These are phyloP conservation scores for Tethya wilhelma DNA, from an alignment of 37 sponge, comb jelly and placozoan genomes.

Conservation along the genomic window DNA sequence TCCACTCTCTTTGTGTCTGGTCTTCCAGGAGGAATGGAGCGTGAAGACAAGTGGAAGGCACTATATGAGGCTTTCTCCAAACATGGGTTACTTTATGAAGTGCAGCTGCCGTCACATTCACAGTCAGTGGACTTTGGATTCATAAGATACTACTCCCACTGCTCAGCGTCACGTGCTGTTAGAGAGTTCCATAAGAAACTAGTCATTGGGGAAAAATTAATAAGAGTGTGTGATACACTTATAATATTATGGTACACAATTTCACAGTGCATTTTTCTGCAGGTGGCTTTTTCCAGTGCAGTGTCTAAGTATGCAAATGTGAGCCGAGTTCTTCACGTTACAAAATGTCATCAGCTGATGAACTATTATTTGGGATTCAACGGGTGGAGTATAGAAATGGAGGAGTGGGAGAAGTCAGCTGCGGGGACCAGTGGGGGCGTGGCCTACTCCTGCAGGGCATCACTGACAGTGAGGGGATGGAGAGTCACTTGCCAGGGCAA, in stretches of 20 bases:
- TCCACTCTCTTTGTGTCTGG: conserved; percentile 19
- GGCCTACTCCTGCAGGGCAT: neutral
- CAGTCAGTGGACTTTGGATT: neutral
- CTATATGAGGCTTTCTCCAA: conserved; percentile 11
- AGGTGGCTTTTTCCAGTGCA: conserved; percentile 4
- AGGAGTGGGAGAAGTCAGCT: neutral
- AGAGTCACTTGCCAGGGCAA: neutral
- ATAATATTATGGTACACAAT: neutral
- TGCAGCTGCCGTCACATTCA: conserved; percentile 9
- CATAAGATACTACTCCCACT: neutral
- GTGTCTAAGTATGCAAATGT: neutral
- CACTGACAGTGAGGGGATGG: neutral
- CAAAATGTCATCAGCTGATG: conserved; percentile 34
- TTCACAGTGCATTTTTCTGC: neutral
- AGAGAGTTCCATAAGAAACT: conserved; percentile 3
- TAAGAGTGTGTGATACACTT: too few relatives aligned
- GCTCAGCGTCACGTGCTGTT: neutral
- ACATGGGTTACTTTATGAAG: conserved; percentile 22
- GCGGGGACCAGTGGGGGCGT: neutral
- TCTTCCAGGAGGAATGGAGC: neutral
- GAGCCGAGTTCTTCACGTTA: conserved; percentile 18
- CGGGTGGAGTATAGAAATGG: conserved; percentile 47
- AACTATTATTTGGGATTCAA: conserved; percentile 58
- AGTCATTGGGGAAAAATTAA: too few relatives aligned
- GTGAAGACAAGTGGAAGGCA: conserved; percentile 17